A percentile compares a stretch with the other conserved stretches of the same genome.
These are phyloP conservation scores for Lagorchestes hirsutus DNA, from an alignment of 2,797 vertebrate species.

Conservation along the genomic window DNA sequence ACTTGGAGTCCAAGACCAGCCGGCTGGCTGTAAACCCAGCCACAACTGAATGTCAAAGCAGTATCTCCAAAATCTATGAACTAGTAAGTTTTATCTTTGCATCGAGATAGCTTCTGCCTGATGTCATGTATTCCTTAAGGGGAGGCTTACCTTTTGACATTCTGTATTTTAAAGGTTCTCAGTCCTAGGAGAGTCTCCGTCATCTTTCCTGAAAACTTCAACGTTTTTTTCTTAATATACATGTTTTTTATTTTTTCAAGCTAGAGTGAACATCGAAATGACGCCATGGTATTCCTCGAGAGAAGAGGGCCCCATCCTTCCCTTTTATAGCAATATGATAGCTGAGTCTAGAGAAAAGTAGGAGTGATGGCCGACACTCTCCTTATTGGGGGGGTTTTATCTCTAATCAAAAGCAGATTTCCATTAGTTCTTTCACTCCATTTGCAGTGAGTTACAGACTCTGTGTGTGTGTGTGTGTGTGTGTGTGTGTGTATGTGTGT, in stretches of 20 bases:
- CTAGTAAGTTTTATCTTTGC: not conserved
- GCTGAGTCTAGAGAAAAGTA: conserved; percentile 6
- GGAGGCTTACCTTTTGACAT: not conserved
- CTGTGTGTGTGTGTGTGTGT: conserved; percentile 38
- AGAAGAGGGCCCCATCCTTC: conserved; percentile 14
- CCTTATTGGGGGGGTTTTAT: not conserved
- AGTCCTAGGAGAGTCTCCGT: not conserved
- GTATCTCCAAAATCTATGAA: not conserved
- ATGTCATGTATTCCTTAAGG: not conserved
- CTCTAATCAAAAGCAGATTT: conserved; percentile 27
- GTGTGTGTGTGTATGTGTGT: conserved; percentile 57
- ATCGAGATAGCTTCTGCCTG: not conserved
- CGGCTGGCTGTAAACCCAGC: not conserved
- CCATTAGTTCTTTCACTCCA: conserved; percentile 50
- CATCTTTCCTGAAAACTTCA: not conserved
- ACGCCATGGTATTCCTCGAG: not conserved
- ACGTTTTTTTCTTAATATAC: not conserved
- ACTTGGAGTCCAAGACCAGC: not conserved
- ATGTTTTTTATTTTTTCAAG: not conserved
- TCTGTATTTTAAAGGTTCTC: not conserved
- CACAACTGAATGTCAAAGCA: not conserved
- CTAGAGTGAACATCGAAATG: not conserved
- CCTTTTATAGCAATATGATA: not conserved
- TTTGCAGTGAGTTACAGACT: conserved; percentile 32
- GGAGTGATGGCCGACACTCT: conserved; percentile 18